Base-by-base conservation (phyloP, 2,888 invertebrate genomes). In the Stramonita haemastoma region DNA sequence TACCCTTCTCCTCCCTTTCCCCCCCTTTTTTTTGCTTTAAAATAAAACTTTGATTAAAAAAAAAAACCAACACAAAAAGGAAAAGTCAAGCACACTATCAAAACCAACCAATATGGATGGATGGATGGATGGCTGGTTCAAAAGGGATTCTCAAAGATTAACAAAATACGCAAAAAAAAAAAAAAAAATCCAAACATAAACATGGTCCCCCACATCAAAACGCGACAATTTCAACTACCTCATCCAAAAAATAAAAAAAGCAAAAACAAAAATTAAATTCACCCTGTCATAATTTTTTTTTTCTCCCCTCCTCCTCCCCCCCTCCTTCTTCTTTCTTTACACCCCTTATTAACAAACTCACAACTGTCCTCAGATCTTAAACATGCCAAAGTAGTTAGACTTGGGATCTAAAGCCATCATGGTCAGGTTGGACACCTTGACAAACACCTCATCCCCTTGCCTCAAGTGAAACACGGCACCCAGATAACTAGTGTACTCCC, bases 401-500 rank as follows among this genome's bases (percentile, higher is more conserved):
- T 94, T 94, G 17, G 94, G 94, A 66, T 94, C 94, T 17, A 91
- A 88, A 2, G 93, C 93, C 77, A 95, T 91, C 87, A 94, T 91
- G 29, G 93, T 92, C 46, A 94, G 90, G 90, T 95, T 94, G 36
- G 95, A 95, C 46, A 95, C 94, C 89, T 95, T 94, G 32, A 95
- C 94, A 90, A 94, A 94, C 0, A 95, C 91, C 91, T 95, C 95
- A 86, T 95, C 95, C 0, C 93, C 93, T 56, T 93, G 92, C n/a
- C 94, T 90, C 29, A 95, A 91, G 88, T 94, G 92, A 91, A 95
- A 94, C n/a, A 94, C 93, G 66, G 94, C 94, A 4, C 94, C 95
- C n/a, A 95, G 89, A 89, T 94, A 94, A 89, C 94, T 94, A n/a
- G 94, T 93, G 91, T 94, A 94, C 90, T 95, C 94, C 4, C 94